These are phyloP conservation scores for Bacillus rossius DNA, from an alignment of 1,140 invertebrate species.

Conservation along the genomic window DNA sequence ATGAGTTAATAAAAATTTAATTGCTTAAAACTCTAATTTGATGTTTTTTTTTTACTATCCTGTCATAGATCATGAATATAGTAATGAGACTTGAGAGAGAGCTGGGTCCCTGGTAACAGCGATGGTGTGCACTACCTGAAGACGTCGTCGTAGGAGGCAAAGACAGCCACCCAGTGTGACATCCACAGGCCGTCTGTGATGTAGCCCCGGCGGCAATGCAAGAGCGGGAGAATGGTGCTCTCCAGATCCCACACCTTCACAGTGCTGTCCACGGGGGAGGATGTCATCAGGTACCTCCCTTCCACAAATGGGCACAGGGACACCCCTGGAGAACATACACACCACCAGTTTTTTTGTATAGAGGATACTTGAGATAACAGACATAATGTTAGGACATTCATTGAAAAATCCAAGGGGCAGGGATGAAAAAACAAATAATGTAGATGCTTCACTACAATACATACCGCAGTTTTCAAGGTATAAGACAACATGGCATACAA, in stretches of 20 bases:
- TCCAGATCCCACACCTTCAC: slow-evolving; percentile 31
- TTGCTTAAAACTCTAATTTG: too few species aligned
- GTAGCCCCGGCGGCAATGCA: slow-evolving; percentile 15
- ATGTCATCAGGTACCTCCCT: slow-evolving; percentile 22
- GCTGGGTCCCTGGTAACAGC: too few species aligned
- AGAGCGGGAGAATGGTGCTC: slow-evolving; percentile 21
- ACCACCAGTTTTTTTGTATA: neutral
- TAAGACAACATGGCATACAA: neutral
- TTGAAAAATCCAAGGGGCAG: too few species aligned
- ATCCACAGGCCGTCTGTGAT: slow-evolving; percentile 31
- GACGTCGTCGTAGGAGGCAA: slow-evolving; percentile 40
- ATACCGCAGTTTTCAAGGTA: neutral
- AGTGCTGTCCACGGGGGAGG: slow-evolving; percentile 23
- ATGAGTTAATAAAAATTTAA: too few species aligned
- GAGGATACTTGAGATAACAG: too few species aligned
- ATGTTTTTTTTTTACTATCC: too few species aligned
- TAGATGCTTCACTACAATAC: neutral
- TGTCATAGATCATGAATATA: too few species aligned
- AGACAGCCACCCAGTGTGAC: slow-evolving; percentile 28
- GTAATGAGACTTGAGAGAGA: too few species aligned
- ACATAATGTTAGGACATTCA: too few species aligned
- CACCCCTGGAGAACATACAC: slow-evolving; percentile 3
- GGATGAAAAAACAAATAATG: too few species aligned
- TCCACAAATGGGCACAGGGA: neutral
- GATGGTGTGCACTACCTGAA: too few species aligned